A percentile compares a stretch with the other conserved stretches of the same genome.
Evolutionary conservation across 2,888 invertebrate species (phyloP).

Genomic region (Drosophila cognata): DNA sequence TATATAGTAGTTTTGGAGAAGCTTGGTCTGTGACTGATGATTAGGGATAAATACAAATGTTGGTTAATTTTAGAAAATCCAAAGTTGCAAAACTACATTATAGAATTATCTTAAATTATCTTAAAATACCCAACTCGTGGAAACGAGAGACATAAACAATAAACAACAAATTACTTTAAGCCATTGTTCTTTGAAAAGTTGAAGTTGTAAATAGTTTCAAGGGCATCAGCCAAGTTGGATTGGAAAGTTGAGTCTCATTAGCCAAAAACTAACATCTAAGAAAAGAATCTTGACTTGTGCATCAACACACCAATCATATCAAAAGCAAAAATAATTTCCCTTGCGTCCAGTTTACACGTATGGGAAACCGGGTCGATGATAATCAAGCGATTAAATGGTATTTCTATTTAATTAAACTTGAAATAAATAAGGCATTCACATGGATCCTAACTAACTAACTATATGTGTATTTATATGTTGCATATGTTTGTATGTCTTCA

Average conservation of each 20-base stretch:
- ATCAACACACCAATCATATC: neutral
- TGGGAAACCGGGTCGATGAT: constrained; percentile 3
- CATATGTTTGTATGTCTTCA: constrained; percentile 1
- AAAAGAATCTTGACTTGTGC: neutral
- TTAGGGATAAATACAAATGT: too few species aligned
- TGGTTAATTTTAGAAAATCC: neutral
- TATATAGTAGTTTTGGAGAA: neutral
- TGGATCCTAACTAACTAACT: constrained; percentile 17
- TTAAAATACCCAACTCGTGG: neutral
- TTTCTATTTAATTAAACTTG: constrained; percentile 30
- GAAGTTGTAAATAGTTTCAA: neutral
- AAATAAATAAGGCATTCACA: constrained; percentile 14
- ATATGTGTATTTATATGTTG: neutral
- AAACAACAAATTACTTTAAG: neutral
- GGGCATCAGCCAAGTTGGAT: neutral
- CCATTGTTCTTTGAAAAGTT: neutral
- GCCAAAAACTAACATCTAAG: neutral
- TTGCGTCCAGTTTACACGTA: constrained; percentile 5
- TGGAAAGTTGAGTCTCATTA: neutral
- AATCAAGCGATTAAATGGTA: constrained; percentile 9
- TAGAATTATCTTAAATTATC: neutral
- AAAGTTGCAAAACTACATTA: neutral
- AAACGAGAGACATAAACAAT: neutral
- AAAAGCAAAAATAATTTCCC: neutral
- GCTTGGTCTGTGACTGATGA: neutral